Base-by-base conservation (phyloP, 2,888 invertebrate species). In the Stenoptilia bipunctidactyla region DNA sequence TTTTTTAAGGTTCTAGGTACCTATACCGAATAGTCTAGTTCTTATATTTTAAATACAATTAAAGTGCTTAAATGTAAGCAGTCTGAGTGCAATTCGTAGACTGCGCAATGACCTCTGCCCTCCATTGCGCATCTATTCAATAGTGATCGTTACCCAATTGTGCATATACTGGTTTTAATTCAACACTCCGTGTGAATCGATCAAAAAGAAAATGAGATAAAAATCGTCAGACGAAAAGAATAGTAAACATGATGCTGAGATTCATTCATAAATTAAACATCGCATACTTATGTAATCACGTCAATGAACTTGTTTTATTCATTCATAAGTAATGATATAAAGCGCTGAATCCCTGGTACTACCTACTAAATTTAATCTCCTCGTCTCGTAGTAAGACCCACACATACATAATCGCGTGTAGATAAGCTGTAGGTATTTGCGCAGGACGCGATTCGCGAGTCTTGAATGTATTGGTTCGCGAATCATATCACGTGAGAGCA, bases 401-500 rank as follows among this genome's bases (percentile, higher is more conserved):
- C 34, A 34, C 34, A 34, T 14, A 13, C 14, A 9, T 13, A 34
- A 13, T 37, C 41, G 40, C 45, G 40, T 50, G 48, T 38, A 48
- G 53, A 51, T 46, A 53, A 44, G 52, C 46, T 48, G 47, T 20
- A 20, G 54, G 52, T 59, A 54, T 61, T 54, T 56, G 54, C 53
- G 56, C 60, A 67, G 67, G 69, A 70, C 61, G 53, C 48, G 39
- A 44, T 45, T 46, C 43, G 50, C 64, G 66, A 68, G 73, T 74
- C 68, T 71, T 52, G 58, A 58, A 52, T 61, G 61, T 65, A 57
- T 56, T 58, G 50, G 65, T 71, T 74, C 68, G 80, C 80, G 75
- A 80, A 79, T 79, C 72, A 66, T 53, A 71, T 75, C 69, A 76
- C 59, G 53, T 66, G 77, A 82, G 82, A 82, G 80, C 70, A 72